Evolutionary conservation across 1,140 invertebrate species (phyloP), one percentile per base, ranked within the genome.

Genomic region (Venustaconcha ellipsiformis): DNA sequence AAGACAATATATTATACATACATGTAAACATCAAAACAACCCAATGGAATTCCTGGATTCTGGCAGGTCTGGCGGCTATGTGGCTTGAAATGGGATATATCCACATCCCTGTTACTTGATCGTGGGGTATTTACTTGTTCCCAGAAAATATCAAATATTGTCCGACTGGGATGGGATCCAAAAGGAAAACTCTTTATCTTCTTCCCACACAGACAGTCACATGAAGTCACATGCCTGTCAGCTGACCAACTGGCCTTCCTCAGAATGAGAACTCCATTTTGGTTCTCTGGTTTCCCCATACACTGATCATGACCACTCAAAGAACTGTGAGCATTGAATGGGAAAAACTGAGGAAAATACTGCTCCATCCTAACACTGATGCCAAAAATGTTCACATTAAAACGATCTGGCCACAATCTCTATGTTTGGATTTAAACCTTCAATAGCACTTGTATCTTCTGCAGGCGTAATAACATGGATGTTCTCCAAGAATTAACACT

Each of bases 121-220:
- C 56, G 62, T 13, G 74, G 68, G n/a, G 60, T 57, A 59, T 76
- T 70, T 18, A 71, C 57, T 57, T 76, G 65, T 37, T 76, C 74
- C 74, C 74, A 76, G 64, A 76, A 76, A 60, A 76, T 76, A 37
- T 76, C 74, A 71, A 76, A 76, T 57, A 76, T 76, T 2, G 74
- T 71, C 26, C 59, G 48, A 62, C 71, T 76, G 26, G 58, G 58
- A 15, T 60, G 14, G 26, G 59, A 73, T 14, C 37, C 64, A 59
- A 58, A 65, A 48, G 37, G 37, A 48, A 48, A 48, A 48, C 37
- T 48, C 6, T 48, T 48, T 48, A 48, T 48, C 11, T 48, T 48
- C 0, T 48, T 2, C 11, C 26, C 63, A 57, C 20, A 48, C 30
- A 57, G 48, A 48, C 37, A 48, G n/a, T 65, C 15, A 64, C 30